Evolutionary conservation across 92 coral and sea anemone species (phyloP).

Genomic region (Bergia sp.): DNA sequence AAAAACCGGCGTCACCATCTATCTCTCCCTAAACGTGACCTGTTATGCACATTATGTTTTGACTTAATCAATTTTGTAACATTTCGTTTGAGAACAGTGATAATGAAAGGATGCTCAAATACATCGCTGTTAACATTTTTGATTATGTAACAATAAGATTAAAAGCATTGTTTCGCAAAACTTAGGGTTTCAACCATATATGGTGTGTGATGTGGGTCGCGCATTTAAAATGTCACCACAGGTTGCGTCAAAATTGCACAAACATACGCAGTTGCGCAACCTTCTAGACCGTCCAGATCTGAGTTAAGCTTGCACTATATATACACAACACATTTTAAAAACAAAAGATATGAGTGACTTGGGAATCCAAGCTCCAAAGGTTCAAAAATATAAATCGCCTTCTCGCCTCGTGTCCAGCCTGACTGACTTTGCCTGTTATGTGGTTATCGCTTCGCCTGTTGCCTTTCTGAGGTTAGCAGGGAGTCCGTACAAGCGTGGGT

Average conservation of each 20-base stretch:
- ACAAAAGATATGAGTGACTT: neutral
- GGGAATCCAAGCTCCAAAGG: conserved; percentile 12
- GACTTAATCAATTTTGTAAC: too few species aligned
- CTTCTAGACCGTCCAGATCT: neutral
- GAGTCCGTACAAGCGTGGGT: conserved; percentile 45
- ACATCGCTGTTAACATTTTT: too few species aligned
- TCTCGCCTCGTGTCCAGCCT: conserved; percentile 28
- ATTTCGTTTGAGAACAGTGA: too few species aligned
- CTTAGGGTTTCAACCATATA: conserved; percentile 5
- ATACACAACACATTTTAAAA: neutral
- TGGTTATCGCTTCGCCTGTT: conserved; percentile 4
- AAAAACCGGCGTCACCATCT: too few species aligned
- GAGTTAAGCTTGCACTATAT: neutral
- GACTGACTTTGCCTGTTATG: conserved; percentile 17
- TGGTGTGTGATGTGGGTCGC: conserved; percentile 39
- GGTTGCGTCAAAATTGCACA: neutral
- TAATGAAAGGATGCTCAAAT: too few species aligned
- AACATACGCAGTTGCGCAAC: neutral
- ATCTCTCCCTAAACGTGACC: too few species aligned
- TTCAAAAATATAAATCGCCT: neutral
- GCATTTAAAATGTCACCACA: conserved; percentile 4
- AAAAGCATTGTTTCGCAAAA: too few species aligned
- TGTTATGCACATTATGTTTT: too few species aligned
- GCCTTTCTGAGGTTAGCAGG: conserved; percentile 23
- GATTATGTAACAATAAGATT: too few species aligned